A percentile compares a stretch with the other conserved stretches of the same genome.
Conservation (phyloP, 2,113 vertebrate species). For the Oryzias melastigma region DNA sequence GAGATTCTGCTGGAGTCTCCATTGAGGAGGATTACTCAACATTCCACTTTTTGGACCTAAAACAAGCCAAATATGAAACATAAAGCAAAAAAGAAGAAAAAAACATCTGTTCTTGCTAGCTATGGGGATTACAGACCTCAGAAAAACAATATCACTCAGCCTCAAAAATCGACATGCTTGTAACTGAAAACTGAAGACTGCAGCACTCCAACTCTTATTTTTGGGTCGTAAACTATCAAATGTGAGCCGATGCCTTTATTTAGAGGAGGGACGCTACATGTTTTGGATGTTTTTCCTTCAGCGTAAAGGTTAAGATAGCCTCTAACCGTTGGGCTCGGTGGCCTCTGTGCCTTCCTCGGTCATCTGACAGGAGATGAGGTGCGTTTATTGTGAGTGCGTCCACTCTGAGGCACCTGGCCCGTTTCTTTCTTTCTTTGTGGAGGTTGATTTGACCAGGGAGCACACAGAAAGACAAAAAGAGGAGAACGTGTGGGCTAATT, state of each 20-base stretch:
- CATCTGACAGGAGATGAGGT: conserved; percentile 31
- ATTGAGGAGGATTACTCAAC: conserved; percentile 19
- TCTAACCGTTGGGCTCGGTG: conserved; percentile 70
- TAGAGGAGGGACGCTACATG: conserved; percentile 31
- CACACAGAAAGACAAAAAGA: conserved; percentile 55
- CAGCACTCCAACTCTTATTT: conserved; percentile 40
- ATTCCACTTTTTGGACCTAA: conserved; percentile 36
- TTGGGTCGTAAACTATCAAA: conserved; percentile 50
- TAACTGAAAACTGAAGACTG: conserved; percentile 49
- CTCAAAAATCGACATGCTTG: conserved; percentile 39
- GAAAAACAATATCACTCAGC: conserved; percentile 48
- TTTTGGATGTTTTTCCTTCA: conserved; percentile 28
- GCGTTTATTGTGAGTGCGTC: conserved; percentile 73
- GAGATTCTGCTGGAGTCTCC: conserved; percentile 19
- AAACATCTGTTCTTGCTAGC: conserved; percentile 36
- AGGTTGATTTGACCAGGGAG: conserved; percentile 65
- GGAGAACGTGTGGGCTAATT: conserved; percentile 43
- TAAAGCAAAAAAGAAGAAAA: conserved; percentile 4
- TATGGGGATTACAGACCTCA: conserved; percentile 43
- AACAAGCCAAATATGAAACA: conserved; percentile 38
- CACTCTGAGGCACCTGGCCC: conserved; percentile 72
- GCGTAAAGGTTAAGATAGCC: conserved; percentile 58
- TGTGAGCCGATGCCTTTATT: conserved; percentile 66
- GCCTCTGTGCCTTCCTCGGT: conserved; percentile 58
- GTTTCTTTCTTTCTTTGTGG: conserved; percentile 81